A percentile compares a stretch with the other conserved stretches of the same genome.
Conservation (phyloP, 1,140 invertebrate genomes). For the Leptinotarsa undecemlineata region DNA sequence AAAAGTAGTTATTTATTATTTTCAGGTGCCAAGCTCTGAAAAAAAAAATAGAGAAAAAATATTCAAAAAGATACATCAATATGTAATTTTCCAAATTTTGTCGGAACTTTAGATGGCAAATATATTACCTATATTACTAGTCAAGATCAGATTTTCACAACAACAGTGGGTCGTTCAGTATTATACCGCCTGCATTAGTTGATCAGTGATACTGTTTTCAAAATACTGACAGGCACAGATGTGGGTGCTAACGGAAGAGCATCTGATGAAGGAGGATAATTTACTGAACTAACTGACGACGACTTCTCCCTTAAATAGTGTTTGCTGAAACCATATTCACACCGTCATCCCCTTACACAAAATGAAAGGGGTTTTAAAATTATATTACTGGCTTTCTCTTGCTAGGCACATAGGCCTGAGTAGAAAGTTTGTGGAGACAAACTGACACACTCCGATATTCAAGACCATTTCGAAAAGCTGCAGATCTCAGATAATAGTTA, state of each 20-base stretch:
- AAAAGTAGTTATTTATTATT: not conserved
- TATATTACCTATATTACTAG: not conserved
- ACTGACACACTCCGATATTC: not conserved
- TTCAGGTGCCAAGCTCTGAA: constrained; percentile 12
- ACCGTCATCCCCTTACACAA: constrained; percentile 25
- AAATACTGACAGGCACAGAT: not conserved
- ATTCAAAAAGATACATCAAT: not conserved
- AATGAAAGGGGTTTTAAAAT: constrained; percentile 25
- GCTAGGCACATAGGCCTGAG: not conserved
- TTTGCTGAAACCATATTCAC: constrained; percentile 25
- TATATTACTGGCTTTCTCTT: not conserved
- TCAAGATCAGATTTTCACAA: constrained; percentile 14
- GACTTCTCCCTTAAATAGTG: constrained; percentile 24
- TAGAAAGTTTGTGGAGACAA: not conserved
- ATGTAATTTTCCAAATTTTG: not conserved
- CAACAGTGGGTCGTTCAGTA: constrained; percentile 10
- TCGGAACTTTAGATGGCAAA: not conserved
- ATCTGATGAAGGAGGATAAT: not conserved
- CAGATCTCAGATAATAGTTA: constrained; percentile 19
- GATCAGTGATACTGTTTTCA: not conserved
- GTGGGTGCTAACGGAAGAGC: no score
- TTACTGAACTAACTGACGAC: constrained; percentile 12
- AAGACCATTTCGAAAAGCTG: not conserved
- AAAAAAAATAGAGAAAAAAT: not conserved
- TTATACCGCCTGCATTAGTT: constrained; percentile 10